Conservation (phyloP, 2,797 vertebrate species). For the Malurus splendens region DNA sequence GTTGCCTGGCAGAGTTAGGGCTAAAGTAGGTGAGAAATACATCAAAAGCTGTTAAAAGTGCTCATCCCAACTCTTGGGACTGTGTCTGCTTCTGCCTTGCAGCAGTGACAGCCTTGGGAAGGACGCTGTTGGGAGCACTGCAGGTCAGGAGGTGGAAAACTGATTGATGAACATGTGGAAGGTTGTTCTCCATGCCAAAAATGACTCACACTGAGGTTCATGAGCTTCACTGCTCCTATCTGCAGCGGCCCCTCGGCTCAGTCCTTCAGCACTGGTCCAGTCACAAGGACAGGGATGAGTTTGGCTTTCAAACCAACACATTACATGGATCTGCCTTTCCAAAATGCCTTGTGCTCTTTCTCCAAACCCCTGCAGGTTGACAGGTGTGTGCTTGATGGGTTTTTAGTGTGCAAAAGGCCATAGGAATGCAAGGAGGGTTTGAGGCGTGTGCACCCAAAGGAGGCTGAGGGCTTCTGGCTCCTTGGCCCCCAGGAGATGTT, state of each 20-base stretch:
- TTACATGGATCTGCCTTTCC: background rate
- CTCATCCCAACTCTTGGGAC: background rate
- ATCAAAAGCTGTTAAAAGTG: background rate
- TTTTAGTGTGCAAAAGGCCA: background rate
- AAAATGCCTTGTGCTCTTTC: background rate
- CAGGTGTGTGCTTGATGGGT: background rate
- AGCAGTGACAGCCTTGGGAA: rapidly evolving
- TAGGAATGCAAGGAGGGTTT: background rate
- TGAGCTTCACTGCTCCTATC: background rate
- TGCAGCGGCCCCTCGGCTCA: background rate
- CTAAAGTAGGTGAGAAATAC: background rate
- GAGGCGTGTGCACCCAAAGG: rapidly evolving
- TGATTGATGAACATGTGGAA: rapidly evolving
- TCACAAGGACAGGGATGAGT: background rate
- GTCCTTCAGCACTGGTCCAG: background rate
- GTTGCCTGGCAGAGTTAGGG: background rate
- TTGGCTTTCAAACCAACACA: rapidly evolving
- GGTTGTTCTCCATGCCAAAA: background rate
- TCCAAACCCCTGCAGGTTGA: background rate
- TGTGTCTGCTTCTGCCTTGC: background rate
- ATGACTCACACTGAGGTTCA: background rate
- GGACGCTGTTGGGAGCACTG: background rate
- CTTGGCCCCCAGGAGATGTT: background rate
- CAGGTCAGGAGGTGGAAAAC: background rate
- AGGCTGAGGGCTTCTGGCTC: background rate